These are phyloP conservation scores for Poliocrania exsul DNA, from an alignment of 2,797 vertebrate genomes.

Conservation along the genomic window DNA sequence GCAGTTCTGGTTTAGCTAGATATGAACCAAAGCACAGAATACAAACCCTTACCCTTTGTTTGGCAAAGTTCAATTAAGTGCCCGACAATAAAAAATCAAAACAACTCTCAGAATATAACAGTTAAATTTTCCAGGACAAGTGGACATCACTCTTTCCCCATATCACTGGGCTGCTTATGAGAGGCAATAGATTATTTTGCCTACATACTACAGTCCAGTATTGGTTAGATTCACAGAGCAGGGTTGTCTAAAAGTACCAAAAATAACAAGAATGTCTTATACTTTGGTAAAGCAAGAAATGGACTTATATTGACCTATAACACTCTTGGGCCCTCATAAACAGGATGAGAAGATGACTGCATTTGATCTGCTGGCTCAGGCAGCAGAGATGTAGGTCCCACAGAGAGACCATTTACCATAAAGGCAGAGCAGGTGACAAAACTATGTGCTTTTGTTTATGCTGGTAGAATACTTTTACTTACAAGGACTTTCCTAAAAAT, in stretches of 20 bases:
- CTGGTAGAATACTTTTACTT: slow-evolving; percentile 34
- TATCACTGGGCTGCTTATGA: not conserved
- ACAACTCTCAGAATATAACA: not conserved
- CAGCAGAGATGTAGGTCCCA: not conserved
- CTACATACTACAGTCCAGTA: not conserved
- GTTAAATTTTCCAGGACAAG: not conserved
- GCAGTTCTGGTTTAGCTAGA: not conserved
- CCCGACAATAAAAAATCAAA: not conserved
- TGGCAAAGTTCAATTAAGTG: not conserved
- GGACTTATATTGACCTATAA: not conserved
- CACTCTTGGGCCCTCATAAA: not conserved
- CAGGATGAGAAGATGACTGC: not conserved
- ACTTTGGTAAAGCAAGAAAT: not conserved
- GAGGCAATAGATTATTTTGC: not conserved
- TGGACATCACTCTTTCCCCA: not conserved
- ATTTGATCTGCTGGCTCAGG: not conserved
- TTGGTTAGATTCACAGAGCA: not conserved
- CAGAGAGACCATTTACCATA: not conserved
- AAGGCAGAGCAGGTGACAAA: slow-evolving; percentile 41
- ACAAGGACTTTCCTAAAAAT: slow-evolving; percentile 39
- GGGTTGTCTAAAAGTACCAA: not conserved
- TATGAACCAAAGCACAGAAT: not conserved
- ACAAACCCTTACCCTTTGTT: not conserved
- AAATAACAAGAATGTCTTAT: not conserved
- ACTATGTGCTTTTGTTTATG: slow-evolving; percentile 40